These are phyloP conservation scores for Herpailurus yagouaroundi DNA, from an alignment of 2,113 vertebrate species.

Conservation along the genomic window DNA sequence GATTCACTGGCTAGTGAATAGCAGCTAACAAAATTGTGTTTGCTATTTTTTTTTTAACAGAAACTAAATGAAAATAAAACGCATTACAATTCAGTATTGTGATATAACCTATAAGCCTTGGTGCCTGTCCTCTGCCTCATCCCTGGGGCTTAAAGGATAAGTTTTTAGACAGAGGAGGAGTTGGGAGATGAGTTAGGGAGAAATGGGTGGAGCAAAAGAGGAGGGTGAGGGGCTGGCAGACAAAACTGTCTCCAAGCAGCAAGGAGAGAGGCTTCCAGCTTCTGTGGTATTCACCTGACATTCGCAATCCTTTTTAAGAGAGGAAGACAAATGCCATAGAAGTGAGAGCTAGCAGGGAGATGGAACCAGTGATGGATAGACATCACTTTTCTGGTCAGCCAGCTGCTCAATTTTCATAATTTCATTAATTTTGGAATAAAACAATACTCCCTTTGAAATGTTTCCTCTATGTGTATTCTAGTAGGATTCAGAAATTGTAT, in stretches of 20 bases:
- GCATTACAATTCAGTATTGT: neutral
- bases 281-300: neutral
- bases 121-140: neutral
- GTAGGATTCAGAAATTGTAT: neutral
- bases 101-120: neutral
- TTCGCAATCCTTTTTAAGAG: neutral
- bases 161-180: neutral
- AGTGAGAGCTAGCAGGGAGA: neutral
- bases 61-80: slow-evolving; percentile 38
- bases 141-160: neutral
- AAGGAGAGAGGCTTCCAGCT: neutral
- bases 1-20: neutral
- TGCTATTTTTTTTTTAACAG: neutral
- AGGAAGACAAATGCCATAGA: accelerated
- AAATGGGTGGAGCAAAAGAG: neutral
- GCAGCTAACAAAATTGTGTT: neutral
- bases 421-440: slow-evolving; percentile 18
- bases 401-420: neutral
- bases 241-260: neutral
- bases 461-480: neutral
- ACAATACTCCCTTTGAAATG: neutral
- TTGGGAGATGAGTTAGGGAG: neutral
- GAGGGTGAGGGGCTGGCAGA: neutral
- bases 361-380: neutral
- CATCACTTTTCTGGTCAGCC: neutral